Evolutionary conservation across 92 coral and sea anemone species (phyloP), one percentile per base, ranked within the genome.

Genomic region (Diadumene lineata): DNA sequence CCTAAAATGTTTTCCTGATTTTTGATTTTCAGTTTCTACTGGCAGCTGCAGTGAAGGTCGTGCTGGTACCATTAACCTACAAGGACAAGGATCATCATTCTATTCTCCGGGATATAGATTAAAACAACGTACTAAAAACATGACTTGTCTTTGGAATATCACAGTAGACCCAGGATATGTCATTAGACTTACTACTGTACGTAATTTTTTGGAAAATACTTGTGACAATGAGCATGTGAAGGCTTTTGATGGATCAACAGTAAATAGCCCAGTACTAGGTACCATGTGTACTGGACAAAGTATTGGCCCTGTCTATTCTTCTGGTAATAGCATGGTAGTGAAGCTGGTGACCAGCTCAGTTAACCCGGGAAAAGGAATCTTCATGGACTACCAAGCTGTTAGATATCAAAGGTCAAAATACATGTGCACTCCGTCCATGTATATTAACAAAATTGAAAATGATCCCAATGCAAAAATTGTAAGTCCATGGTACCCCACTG

Each of bases 121-220:
- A n/a, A 27, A 9, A 21, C 23, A 60, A 43, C 79, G 44, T 28
- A 69, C 79, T 28, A 74, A 74, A n/a, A 60, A 74, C 62, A 74
- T 74, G 79, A 74, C 79, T 10, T 74, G 79, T 19, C 0, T 61
- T 7, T 74, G 79, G 79, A 74, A 61, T 48, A 74, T 74, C 22
- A 74, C 79, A 33, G 70, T 24, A 18, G 79, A 74, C 43, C 70
- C 57, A 1, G 79, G 70, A 0, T 62, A 60, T 30, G 24, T 44
- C 38, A 74, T 74, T 48, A 18, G 17, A n/a, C 30, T 74, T 3
- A 61, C 18, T 8, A 26, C 64, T 13, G 8, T 1, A 9, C 0
- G 17, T 13, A 74, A 61, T 31, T 26, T 26, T 0, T 70, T 74
- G 11, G 29, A 19, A 18, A 23, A 19, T 21, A 32, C 56, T 0